These are phyloP conservation scores for Zaprionus obscuricornis DNA, from an alignment of 2,888 invertebrate species.

Conservation along the genomic window DNA sequence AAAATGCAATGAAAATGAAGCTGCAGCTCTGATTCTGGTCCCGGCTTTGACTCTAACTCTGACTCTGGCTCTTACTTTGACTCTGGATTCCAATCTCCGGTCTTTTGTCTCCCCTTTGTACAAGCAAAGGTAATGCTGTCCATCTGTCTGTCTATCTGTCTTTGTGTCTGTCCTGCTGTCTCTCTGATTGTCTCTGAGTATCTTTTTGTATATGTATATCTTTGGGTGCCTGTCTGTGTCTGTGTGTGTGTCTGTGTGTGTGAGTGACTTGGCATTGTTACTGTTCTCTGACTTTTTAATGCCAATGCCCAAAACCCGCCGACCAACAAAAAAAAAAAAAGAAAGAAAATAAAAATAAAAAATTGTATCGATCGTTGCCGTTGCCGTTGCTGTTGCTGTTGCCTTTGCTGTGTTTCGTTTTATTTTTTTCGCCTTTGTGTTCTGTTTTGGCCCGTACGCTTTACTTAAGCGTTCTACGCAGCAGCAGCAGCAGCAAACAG, in stretches of 20 bases:
- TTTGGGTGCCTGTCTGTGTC: slow-evolving; percentile 5
- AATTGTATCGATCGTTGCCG: slow-evolving; percentile 72
- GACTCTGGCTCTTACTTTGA: slow-evolving; percentile 5
- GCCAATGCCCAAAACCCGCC: slow-evolving; percentile 71
- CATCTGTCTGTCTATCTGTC: not conserved
- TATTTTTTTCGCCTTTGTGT: slow-evolving; percentile 57
- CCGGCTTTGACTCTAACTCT: slow-evolving; percentile 14
- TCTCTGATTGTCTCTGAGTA: too few species aligned
- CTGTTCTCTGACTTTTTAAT: slow-evolving; percentile 71
- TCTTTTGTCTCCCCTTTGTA: slow-evolving; percentile 55
- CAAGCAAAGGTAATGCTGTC: slow-evolving; percentile 48
- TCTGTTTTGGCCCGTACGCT: slow-evolving; percentile 61
- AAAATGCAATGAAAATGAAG: slow-evolving; percentile 71
- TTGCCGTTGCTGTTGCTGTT: too few species aligned
- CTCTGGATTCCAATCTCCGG: slow-evolving; percentile 29
- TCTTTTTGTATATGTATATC: slow-evolving; percentile 5
- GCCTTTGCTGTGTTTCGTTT: slow-evolving; percentile 41
- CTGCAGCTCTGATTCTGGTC: slow-evolving; percentile 49
- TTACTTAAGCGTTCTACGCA: slow-evolving; percentile 57
- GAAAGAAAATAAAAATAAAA: slow-evolving; percentile 31
- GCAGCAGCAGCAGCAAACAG: slow-evolving; percentile 55
- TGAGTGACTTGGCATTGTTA: slow-evolving; percentile 67
- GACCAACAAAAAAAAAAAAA: slow-evolving; percentile 37
- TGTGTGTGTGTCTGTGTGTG: slow-evolving; percentile 34
- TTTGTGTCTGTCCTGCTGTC: slow-evolving; percentile 20